Conservation (phyloP, 2,888 invertebrate genomes). For the Troides aeacus region DNA sequence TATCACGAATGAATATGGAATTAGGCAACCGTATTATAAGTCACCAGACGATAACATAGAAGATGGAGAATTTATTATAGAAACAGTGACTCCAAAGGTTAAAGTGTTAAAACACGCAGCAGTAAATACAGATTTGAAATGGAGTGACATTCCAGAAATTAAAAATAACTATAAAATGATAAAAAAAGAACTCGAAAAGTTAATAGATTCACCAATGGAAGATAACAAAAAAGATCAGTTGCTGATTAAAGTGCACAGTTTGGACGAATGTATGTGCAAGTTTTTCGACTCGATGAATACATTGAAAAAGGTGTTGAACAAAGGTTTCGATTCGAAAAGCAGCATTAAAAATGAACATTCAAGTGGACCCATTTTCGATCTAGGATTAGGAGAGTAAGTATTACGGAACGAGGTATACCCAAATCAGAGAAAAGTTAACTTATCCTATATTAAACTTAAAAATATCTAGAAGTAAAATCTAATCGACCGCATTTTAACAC, state of each 20-base stretch:
- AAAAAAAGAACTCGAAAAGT: slow-evolving; percentile 52
- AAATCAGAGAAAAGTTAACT: too few relatives aligned
- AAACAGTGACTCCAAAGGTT: slow-evolving; percentile 61
- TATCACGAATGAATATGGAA: slow-evolving; percentile 38
- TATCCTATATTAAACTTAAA: too few relatives aligned
- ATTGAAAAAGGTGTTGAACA: slow-evolving; percentile 59
- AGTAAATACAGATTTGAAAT: slow-evolving; percentile 58
- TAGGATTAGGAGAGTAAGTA: slow-evolving; percentile 65
- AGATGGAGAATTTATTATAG: slow-evolving; percentile 64
- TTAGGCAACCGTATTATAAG: slow-evolving; percentile 60
- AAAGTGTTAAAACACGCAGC: slow-evolving; percentile 61
- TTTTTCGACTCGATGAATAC: slow-evolving; percentile 66
- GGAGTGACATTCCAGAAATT: slow-evolving; percentile 51
- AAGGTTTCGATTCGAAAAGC: slow-evolving; percentile 53
- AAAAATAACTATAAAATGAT: slow-evolving; percentile 50
- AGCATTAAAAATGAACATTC: slow-evolving; percentile 41
- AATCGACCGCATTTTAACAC: too few relatives aligned
- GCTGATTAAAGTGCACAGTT: slow-evolving; percentile 58
- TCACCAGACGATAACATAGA: slow-evolving; percentile 50
- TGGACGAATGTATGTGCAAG: slow-evolving; percentile 69
- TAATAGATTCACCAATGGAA: slow-evolving; percentile 46
- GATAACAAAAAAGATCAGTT: slow-evolving; percentile 48
- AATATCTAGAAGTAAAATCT: too few relatives aligned
- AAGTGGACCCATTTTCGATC: slow-evolving; percentile 49
- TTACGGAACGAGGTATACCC: background rate